A percentile compares a stretch with the other conserved stretches of the same genome.
These are phyloP conservation scores for Ictidomys tridecemlineatus DNA, from an alignment of 2,113 vertebrate genomes.

Conservation along the genomic window DNA sequence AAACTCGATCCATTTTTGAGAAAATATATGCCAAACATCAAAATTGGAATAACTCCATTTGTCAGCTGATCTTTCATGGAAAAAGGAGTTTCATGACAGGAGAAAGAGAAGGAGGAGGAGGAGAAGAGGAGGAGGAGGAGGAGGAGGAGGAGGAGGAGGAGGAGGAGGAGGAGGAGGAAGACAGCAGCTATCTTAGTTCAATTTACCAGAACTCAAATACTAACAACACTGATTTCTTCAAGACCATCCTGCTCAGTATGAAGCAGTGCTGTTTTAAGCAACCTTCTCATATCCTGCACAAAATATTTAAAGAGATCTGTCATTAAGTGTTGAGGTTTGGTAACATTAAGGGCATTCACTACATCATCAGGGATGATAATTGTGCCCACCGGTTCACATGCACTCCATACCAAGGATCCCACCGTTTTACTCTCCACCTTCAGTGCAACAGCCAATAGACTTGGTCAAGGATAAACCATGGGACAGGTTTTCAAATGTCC, in stretches of 20 bases:
- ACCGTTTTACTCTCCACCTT: neutral
- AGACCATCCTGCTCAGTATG: too few relatives aligned
- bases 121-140: too few relatives aligned
- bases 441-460: fast-evolving
- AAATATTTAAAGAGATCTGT: neutral
- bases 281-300: neutral
- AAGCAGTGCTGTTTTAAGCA: neutral
- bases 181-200: neutral
- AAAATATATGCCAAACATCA: neutral
- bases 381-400: too few relatives aligned
- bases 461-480: neutral
- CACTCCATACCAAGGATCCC: too few relatives aligned
- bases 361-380: too few relatives aligned
- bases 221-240: neutral
- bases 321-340: neutral
- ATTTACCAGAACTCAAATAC: neutral
- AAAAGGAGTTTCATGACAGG: neutral
- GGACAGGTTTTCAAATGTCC: neutral
- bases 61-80: neutral
- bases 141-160: neutral
- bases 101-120: neutral
- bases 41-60: neutral
- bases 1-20: neutral
- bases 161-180: too few relatives aligned
- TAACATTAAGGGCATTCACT: neutral